Evolutionary conservation across 1,140 invertebrate species (phyloP).

Genomic region (Drosophila pandora): DNA sequence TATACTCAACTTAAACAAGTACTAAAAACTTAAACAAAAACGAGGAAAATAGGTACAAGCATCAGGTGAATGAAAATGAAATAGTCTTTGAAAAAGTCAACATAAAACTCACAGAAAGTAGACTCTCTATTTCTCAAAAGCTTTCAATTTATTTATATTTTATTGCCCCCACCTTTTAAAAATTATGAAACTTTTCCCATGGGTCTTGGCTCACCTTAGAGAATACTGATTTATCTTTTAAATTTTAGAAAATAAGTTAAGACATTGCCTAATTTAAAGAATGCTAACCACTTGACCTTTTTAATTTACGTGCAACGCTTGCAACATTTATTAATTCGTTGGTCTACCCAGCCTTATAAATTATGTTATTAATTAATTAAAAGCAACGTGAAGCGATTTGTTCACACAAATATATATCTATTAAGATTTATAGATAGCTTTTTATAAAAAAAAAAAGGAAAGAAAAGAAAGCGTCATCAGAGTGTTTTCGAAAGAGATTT

Average conservation of each 20-base stretch:
- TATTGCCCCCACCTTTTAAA: conserved; percentile 22
- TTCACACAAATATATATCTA: conserved; percentile 30
- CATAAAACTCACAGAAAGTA: neutral
- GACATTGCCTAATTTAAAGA: conserved; percentile 47
- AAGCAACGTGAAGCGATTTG: conserved; percentile 51
- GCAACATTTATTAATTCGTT: conserved; percentile 60
- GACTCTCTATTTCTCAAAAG: neutral
- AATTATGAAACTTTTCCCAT: conserved; percentile 59
- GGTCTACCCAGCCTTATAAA: conserved; percentile 29
- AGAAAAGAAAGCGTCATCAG: conserved; percentile 29
- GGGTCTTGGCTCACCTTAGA: conserved; percentile 37
- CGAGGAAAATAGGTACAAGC: conserved; percentile 17
- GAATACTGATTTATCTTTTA: conserved; percentile 49
- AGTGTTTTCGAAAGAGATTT: conserved; percentile 37
- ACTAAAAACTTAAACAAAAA: too few relatives aligned
- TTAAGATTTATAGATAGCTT: conserved; percentile 27
- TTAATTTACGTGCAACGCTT: conserved; percentile 31
- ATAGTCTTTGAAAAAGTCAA: neutral
- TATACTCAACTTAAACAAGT: conserved; percentile 14
- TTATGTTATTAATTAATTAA: conserved; percentile 66
- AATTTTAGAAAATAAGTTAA: conserved; percentile 46
- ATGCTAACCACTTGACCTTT: conserved; percentile 53
- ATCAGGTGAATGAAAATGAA: conserved; percentile 29
- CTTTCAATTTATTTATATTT: conserved; percentile 33
- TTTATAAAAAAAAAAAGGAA: conserved; percentile 17